Evolutionary conservation across 1,140 invertebrate genomes (phyloP).

Genomic region (Zaprionus gabonicus): DNA sequence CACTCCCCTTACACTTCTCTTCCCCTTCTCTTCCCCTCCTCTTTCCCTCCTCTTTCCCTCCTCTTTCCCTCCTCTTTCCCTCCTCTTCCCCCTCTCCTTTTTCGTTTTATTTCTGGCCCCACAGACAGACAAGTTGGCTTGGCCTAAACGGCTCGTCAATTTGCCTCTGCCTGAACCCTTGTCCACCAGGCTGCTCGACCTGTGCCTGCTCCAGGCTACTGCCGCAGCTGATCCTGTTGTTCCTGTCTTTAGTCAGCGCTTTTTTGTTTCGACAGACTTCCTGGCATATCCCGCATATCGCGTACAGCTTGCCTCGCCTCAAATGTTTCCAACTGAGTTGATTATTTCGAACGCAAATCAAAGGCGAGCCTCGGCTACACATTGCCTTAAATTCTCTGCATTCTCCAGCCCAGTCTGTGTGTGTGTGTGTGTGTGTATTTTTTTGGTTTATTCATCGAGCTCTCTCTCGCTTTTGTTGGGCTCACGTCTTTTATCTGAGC

Average conservation of each 20-base stretch:
- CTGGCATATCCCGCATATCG: conserved; percentile 42
- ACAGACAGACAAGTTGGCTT: conserved; percentile 43
- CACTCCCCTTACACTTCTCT: neutral
- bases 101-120: conserved; percentile 56
- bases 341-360: conserved; percentile 73
- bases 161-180: conserved; percentile 59
- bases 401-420: conserved; percentile 32
- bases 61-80: neutral
- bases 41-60: neutral
- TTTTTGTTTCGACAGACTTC: conserved; percentile 53
- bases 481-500: conserved; percentile 53
- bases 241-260: conserved; percentile 35
- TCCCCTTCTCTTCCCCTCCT: neutral
- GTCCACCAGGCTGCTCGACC: conserved; percentile 32
- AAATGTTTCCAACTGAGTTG: conserved; percentile 77
- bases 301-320: conserved; percentile 39
- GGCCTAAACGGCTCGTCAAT: conserved; percentile 58
- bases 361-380: conserved; percentile 47
- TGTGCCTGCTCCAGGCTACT: neutral
- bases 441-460: conserved; percentile 40
- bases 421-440: conserved; percentile 29
- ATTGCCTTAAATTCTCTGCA: conserved; percentile 65
- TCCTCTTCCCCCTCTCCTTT: neutral
- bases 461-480: neutral
- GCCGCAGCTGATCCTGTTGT: conserved; percentile 22